Conservation (phyloP, 1,140 invertebrate genomes). For the Lepidurus packardi region DNA sequence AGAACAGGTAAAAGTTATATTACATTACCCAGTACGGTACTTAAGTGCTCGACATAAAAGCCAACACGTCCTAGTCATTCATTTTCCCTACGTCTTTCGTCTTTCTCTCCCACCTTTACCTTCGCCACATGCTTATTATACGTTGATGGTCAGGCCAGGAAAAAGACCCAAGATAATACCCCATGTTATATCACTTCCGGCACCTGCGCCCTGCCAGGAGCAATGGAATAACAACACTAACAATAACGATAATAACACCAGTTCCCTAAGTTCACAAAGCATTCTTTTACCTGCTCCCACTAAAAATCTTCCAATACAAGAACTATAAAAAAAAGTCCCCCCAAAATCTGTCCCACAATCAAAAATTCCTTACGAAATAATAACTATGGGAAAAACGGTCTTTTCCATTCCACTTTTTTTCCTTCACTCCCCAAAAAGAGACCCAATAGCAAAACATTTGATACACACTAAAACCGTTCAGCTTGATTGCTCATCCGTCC, state of each 20-base stretch:
- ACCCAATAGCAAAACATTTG: not conserved
- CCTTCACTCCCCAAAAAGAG: not conserved
- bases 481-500: not conserved
- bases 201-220: not conserved
- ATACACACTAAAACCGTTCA: conserved; percentile 11
- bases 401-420: not conserved
- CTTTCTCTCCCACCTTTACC: not conserved
- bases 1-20: not conserved
- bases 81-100: not conserved
- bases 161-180: not conserved
- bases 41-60: not conserved
- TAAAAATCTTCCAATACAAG: not conserved
- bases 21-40: not conserved
- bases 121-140: conserved; percentile 12
- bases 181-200: conserved; percentile 3
- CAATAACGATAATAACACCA: too few relatives aligned
- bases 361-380: not conserved
- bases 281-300: not conserved
- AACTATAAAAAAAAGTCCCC: not conserved
- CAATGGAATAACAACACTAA: not conserved
- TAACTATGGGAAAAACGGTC: not conserved
- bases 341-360: not conserved
- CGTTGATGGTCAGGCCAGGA: not conserved
- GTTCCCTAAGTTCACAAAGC: not conserved
- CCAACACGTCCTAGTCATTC: not conserved